These are phyloP conservation scores for Gymnoscopelus microlampas DNA, from an alignment of 2,797 vertebrate genomes.

Conservation along the genomic window DNA sequence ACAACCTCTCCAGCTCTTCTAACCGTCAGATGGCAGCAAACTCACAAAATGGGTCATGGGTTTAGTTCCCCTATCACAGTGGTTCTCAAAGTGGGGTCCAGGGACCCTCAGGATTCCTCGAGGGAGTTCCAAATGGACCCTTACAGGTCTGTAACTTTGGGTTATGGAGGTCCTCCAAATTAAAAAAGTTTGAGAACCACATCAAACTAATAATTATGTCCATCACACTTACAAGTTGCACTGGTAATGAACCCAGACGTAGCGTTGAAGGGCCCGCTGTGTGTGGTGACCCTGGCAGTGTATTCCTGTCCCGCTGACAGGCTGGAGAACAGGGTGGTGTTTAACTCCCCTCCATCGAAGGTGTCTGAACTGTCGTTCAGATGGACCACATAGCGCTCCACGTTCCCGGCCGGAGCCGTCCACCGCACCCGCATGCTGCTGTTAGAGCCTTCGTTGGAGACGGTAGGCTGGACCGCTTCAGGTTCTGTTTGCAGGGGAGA, in stretches of 20 bases:
- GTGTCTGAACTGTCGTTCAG: slow-evolving; percentile 2
- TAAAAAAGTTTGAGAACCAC: not conserved
- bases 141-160: too few relatives aligned
- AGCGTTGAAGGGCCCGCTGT: slow-evolving; percentile 55
- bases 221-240: slow-evolving; percentile 77
- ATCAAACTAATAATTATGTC: not conserved
- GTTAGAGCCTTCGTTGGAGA: slow-evolving; percentile 60
- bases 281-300: slow-evolving; percentile 43
- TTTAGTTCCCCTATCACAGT: too few relatives aligned
- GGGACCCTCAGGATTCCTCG: too few relatives aligned
- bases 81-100: too few relatives aligned
- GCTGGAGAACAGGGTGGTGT: slow-evolving; percentile 18
- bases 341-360: fast-evolving
- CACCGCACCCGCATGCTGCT: slow-evolving; percentile 64
- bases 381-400: slow-evolving; percentile 43
- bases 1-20: too few relatives aligned
- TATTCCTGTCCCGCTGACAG: slow-evolving; percentile 68
- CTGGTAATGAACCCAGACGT: slow-evolving; percentile 49
- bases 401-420: slow-evolving; percentile 52
- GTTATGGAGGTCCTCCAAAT: not conserved
- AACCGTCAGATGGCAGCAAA: too few relatives aligned
- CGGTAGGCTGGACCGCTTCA: slow-evolving; percentile 33
- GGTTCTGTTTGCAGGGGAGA: slow-evolving; percentile 56
- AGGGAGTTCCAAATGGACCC: too few relatives aligned
- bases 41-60: too few relatives aligned